Evolutionary conservation across 1,140 invertebrate genomes (phyloP), one percentile per base, ranked within the genome.

Genomic region (Tribolium castaneum): DNA sequence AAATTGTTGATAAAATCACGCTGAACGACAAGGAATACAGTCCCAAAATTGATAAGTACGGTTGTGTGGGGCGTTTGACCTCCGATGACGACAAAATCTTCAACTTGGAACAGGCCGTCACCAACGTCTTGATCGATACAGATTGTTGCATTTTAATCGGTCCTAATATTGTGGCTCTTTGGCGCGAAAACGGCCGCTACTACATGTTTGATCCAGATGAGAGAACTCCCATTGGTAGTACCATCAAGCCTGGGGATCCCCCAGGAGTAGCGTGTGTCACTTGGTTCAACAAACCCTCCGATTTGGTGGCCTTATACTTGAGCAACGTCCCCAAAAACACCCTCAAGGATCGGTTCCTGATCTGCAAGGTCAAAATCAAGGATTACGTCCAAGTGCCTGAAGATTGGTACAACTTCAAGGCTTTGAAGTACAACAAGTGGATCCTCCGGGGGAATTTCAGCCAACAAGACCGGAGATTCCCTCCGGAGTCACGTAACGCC

Each of bases 401-500:
- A 10, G 83, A 87, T 3, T 86, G 89, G 59, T 86, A 87, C 75
- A 87, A 88, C 62, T 85, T 90, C 73, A 87, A 87, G 83, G 84
- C 83, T 0, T 83, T 85, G 25, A 30, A 30, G 25, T 30, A 30
- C 0, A 86, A 86, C 49, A 86, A 86, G n/a, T 90, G 89, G 89
- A 86, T 90, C 12, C 75, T 90, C 0, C 84, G 87, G 25, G 89
- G 88, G 3, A 85, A 81, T 7, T 87, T 89, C 77, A 87, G 87
- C 78, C 89, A 90, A 75, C 86, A 82, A 0, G 87, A 89, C 78
- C 83, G 80, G 2, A 82, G 85, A 39, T 90, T 89, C 80, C 85
- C 86, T 0, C 85, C 85, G 35, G 86, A 88, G 30, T 86, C 87
- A 13, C 84, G 89, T 45, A 87, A 87, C 19, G 87, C 85, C 9